Conservation (phyloP, 2,888 invertebrate species). For the Tiliacea aurago region DNA sequence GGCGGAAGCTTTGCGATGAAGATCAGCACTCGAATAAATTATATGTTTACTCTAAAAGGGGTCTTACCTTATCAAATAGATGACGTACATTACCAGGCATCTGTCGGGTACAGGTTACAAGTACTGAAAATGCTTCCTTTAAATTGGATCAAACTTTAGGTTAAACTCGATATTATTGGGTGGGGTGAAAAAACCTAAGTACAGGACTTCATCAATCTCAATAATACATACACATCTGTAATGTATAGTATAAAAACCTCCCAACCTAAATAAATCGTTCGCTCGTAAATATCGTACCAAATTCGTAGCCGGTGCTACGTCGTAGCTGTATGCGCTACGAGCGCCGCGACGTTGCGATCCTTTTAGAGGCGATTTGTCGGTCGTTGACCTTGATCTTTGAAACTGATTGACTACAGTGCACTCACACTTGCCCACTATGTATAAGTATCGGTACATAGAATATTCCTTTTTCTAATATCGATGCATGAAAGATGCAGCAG, state of each 20-base stretch:
- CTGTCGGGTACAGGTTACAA: neutral
- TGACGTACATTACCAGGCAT: neutral
- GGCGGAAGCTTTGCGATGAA: constrained; percentile 18
- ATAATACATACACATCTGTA: neutral
- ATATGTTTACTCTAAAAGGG: constrained; percentile 41
- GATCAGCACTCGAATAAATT: constrained; percentile 53
- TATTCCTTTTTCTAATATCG: constrained; percentile 10
- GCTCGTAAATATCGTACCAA: constrained; percentile 53
- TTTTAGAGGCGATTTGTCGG: constrained; percentile 55
- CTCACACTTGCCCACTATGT: constrained; percentile 6
- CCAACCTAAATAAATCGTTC: constrained; percentile 47
- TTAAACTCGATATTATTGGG: neutral
- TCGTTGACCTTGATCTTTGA: constrained; percentile 55
- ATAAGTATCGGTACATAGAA: neutral
- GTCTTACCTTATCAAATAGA: constrained; percentile 10
- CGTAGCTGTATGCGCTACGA: constrained; percentile 54
- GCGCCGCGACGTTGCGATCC: constrained; percentile 52
- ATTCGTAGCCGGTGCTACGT: constrained; percentile 59
- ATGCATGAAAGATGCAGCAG: constrained; percentile 31
- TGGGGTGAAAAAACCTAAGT: too few species aligned
- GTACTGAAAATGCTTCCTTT: neutral
- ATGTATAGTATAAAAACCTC: neutral
- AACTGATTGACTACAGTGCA: constrained; percentile 37
- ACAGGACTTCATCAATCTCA: constrained; percentile 15
- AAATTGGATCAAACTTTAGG: neutral